A percentile compares a stretch with the other conserved stretches of the same genome.
These are phyloP conservation scores for Lepidonotus clava DNA, from an alignment of 2,888 invertebrate genomes.

Conservation along the genomic window DNA sequence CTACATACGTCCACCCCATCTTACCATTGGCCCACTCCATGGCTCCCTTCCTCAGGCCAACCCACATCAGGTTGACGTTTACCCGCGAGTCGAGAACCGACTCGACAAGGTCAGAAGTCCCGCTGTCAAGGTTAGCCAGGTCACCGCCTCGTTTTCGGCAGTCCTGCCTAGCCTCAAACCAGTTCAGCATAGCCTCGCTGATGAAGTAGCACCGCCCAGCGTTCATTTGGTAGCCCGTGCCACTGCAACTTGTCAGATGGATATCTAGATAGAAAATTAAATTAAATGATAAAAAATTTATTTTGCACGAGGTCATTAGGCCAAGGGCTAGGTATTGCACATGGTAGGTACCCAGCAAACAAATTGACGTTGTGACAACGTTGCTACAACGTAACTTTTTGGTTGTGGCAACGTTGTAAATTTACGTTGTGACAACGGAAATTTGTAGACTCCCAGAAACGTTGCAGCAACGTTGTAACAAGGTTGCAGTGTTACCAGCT, in stretches of 20 bases:
- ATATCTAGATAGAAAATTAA: not conserved
- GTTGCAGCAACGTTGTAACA: too few relatives aligned
- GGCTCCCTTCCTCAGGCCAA: slow-evolving; percentile 3
- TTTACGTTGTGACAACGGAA: too few relatives aligned
- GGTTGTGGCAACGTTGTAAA: too few relatives aligned
- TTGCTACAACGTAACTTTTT: too few relatives aligned
- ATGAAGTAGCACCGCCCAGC: slow-evolving; percentile 4
- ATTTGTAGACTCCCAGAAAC: too few relatives aligned
- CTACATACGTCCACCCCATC: not conserved
- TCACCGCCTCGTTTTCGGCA: slow-evolving; percentile 40
- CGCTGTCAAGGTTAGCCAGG: not conserved
- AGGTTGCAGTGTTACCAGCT: too few relatives aligned
- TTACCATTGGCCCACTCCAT: slow-evolving; percentile 4
- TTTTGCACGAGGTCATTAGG: too few relatives aligned
- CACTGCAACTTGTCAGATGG: not conserved
- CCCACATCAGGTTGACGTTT: not conserved
- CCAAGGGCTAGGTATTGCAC: too few relatives aligned
- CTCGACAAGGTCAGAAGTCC: not conserved
- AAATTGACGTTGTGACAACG: too few relatives aligned
- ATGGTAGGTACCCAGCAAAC: too few relatives aligned
- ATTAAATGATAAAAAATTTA: too few relatives aligned
- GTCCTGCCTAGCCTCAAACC: slow-evolving; percentile 28
- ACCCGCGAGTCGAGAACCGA: not conserved
- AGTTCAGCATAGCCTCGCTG: slow-evolving; percentile 15
- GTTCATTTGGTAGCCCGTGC: not conserved